These are phyloP conservation scores for Crossaster papposus DNA, from an alignment of 53 echinoderm and acorn worm species.

Conservation along the genomic window DNA sequence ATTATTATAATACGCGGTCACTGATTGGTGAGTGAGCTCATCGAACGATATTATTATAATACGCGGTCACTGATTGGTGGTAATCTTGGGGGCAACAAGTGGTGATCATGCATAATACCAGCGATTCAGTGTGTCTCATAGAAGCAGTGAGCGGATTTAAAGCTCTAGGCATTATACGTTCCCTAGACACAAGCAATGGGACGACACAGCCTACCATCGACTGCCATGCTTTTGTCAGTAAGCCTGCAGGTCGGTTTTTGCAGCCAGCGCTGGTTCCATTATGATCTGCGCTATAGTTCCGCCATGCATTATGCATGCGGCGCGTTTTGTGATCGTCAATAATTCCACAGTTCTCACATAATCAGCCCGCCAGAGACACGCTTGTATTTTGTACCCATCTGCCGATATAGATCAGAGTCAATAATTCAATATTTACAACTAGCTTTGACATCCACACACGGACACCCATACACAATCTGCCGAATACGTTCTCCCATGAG, in stretches of 20 bases:
- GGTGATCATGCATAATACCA: no score
- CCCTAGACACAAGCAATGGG: background rate
- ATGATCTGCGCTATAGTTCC: background rate
- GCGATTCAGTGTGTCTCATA: no score
- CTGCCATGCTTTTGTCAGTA: background rate
- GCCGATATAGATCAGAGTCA: background rate
- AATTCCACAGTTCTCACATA: background rate
- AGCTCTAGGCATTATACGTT: no score
- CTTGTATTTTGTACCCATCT: background rate
- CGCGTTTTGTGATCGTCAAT: background rate
- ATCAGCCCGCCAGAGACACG: background rate
- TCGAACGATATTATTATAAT: no score
- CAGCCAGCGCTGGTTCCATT: background rate
- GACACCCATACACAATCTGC: no score
- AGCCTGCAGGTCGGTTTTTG: background rate
- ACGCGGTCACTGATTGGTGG: no score
- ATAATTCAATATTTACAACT: slow-evolving; percentile 7
- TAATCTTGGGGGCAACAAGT: no score
- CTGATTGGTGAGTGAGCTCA: no score
- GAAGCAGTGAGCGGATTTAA: no score
- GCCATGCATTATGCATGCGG: slow-evolving; percentile 30
- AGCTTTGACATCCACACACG: background rate
- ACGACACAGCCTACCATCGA: background rate
- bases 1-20: no score
- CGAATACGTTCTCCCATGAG: background rate